These are phyloP conservation scores for Pecten maximus DNA, from an alignment of 2,888 invertebrate genomes.

Conservation along the genomic window DNA sequence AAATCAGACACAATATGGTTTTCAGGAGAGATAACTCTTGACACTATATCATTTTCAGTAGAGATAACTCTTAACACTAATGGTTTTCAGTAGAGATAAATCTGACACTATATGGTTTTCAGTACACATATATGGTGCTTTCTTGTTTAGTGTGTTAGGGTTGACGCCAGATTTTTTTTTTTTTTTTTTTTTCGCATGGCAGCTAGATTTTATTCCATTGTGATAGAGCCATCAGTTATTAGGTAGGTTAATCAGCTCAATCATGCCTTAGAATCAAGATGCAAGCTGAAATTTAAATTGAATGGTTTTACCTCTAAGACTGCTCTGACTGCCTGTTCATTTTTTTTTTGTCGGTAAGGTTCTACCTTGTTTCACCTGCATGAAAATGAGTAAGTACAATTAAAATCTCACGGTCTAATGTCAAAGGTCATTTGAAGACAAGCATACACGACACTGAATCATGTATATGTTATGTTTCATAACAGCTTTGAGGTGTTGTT, in stretches of 20 bases:
- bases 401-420: not conserved
- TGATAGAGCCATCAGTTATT: not conserved
- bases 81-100: not conserved
- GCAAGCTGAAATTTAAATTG: not conserved
- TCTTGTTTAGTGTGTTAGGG: not conserved
- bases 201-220: not conserved
- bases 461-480: not conserved
- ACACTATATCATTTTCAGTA: no score
- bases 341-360: not conserved
- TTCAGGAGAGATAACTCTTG: no score
- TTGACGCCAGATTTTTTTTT: not conserved
- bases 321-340: not conserved
- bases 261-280: not conserved
- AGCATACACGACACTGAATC: not conserved
- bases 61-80: no score
- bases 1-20: no score
- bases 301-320: not conserved
- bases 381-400: not conserved
- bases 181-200: conserved; percentile 9
- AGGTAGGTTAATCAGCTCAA: not conserved
- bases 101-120: not conserved
- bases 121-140: not conserved
- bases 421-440: not conserved
- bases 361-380: not conserved
- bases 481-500: no score